Evolutionary conservation across 1,140 invertebrate genomes (phyloP).

Genomic region (Mesaphorura yosii): DNA sequence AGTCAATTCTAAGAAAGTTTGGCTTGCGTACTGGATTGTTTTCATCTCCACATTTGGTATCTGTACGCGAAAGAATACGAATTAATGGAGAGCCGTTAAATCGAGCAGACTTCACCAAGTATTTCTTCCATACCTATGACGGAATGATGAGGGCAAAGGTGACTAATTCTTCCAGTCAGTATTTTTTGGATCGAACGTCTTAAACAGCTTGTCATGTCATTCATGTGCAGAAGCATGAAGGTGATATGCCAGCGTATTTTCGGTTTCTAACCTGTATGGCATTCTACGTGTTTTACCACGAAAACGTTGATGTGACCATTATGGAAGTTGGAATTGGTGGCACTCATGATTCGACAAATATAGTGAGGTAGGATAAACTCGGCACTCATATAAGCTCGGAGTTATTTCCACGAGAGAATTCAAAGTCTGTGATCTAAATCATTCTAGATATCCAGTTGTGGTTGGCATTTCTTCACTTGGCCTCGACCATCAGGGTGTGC

Average conservation of each 20-base stretch:
- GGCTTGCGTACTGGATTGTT: conserved; percentile 89
- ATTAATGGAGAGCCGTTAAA: conserved; percentile 70
- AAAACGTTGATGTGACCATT: conserved; percentile 83
- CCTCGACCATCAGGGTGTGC: conserved; percentile 73
- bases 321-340: conserved; percentile 97
- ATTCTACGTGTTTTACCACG: conserved; percentile 73
- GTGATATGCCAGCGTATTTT: conserved; percentile 87
- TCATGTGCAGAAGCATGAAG: conserved; percentile 42
- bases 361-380: conserved; percentile 51
- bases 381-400: neutral
- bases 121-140: conserved; percentile 76
- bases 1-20: conserved; percentile 72
- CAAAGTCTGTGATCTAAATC: neutral
- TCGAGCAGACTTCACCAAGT: conserved; percentile 56
- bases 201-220: conserved; percentile 3
- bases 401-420: neutral
- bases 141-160: conserved; percentile 43
- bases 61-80: conserved; percentile 81
- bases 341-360: conserved; percentile 85
- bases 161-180: conserved; percentile 8
- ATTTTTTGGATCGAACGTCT: conserved; percentile 7
- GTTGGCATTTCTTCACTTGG: conserved; percentile 84
- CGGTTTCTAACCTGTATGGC: conserved; percentile 85
- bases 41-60: conserved; percentile 88
- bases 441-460: conserved; percentile 54